Conservation (phyloP, 92 coral and sea anemone genomes). For the Epizoanthus fatuus region DNA sequence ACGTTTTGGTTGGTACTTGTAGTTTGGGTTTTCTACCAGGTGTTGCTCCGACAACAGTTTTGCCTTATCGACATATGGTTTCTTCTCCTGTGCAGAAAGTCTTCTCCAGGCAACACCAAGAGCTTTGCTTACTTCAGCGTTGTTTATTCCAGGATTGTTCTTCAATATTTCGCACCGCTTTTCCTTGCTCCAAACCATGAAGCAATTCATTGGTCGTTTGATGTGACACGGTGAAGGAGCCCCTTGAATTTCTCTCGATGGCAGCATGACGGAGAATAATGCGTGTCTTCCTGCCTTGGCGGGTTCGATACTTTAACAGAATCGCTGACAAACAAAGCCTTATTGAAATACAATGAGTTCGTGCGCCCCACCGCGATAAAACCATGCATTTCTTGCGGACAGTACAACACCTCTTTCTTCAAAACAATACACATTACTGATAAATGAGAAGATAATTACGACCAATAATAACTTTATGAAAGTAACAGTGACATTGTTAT, state of each 20-base stretch:
- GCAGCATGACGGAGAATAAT: not conserved
- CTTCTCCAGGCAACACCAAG: slow-evolving; percentile 88
- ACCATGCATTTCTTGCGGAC: slow-evolving; percentile 30
- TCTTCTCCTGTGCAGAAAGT: slow-evolving; percentile 79
- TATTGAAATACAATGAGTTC: slow-evolving; percentile 14
- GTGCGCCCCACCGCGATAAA: slow-evolving; percentile 29
- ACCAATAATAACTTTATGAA: slow-evolving; percentile 35
- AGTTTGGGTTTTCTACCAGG: slow-evolving; percentile 78
- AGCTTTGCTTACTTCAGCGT: slow-evolving; percentile 87
- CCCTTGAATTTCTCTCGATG: slow-evolving; percentile 5
- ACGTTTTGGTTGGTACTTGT: slow-evolving; percentile 83
- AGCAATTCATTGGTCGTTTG: slow-evolving; percentile 92
- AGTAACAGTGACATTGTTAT: not conserved
- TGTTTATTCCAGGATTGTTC: slow-evolving; percentile 88
- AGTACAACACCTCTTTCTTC: slow-evolving; percentile 36
- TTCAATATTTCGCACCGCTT: slow-evolving; percentile 86
- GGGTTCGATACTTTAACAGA: not conserved
- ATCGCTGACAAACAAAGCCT: not conserved
- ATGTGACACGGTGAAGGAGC: slow-evolving; percentile 57
- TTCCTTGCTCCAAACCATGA: slow-evolving; percentile 96
- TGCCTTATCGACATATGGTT: slow-evolving; percentile 88
- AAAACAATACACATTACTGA: slow-evolving; percentile 44
- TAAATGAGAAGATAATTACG: slow-evolving; percentile 33
- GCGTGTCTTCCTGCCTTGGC: too few relatives aligned
- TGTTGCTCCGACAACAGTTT: slow-evolving; percentile 75